Conservation (phyloP, 2,797 vertebrate species). For the Cyprinodon diabolis region DNA sequence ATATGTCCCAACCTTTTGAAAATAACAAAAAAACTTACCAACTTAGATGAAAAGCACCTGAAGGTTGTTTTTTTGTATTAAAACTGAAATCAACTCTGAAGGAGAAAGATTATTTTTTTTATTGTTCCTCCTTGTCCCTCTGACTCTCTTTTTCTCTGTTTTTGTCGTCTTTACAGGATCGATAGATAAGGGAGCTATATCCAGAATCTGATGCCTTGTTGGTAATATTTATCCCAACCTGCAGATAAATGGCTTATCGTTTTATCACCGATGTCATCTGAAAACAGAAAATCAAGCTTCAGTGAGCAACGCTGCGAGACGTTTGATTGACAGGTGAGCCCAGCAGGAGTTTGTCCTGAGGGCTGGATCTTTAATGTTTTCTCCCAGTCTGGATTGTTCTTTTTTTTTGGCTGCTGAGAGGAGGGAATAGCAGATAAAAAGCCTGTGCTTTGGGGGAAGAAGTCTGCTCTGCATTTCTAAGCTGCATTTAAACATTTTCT, state of each 20-base stretch:
- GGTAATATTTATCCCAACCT: slow-evolving; percentile 63
- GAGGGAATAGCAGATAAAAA: slow-evolving; percentile 42
- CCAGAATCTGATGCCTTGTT: slow-evolving; percentile 55
- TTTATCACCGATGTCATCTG: slow-evolving; percentile 65
- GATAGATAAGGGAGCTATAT: slow-evolving; percentile 50
- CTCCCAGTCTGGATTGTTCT: slow-evolving; percentile 60
- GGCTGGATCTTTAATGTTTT: slow-evolving; percentile 68
- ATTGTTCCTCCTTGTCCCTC: slow-evolving; percentile 30
- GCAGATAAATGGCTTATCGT: slow-evolving; percentile 65
- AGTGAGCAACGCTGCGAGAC: slow-evolving; percentile 36
- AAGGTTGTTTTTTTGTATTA: background rate
- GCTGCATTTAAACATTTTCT: slow-evolving; percentile 49
- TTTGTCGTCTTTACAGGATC: slow-evolving; percentile 57
- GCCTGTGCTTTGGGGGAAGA: slow-evolving; percentile 16
- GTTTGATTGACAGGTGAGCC: slow-evolving; percentile 67
- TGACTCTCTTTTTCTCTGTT: slow-evolving; percentile 3
- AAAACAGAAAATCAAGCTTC: slow-evolving; percentile 57
- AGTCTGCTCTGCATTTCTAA: slow-evolving; percentile 50
- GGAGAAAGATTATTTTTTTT: slow-evolving; percentile 11
- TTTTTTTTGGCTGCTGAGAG: slow-evolving; percentile 42
- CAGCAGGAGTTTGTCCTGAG: slow-evolving; percentile 66
- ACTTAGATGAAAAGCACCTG: background rate
- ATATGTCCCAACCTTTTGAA: background rate
- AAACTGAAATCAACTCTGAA: slow-evolving; percentile 41
- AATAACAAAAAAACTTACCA: background rate